Percentiles rank a stretch among this genome's conserved stretches.
phyloP scores from a whole-genome alignment of 53 echinoderm and acorn worm genomes.

The Actinopyga echinites region DNA sequence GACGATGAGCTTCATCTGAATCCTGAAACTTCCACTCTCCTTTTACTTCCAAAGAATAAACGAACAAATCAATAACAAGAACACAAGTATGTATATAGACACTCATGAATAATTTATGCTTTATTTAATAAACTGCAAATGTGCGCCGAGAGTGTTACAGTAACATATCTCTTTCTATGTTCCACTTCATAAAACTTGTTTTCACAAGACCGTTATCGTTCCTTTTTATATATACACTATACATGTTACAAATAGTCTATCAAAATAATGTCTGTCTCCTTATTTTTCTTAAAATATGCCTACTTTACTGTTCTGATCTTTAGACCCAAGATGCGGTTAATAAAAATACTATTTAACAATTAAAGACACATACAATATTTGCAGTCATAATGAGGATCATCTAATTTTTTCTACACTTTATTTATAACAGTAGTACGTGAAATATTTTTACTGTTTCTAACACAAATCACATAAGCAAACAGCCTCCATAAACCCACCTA shows the following conservation, averaged over 20 bases:
- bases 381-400: too few relatives aligned
- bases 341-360: too few relatives aligned
- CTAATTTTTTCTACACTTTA: too few relatives aligned
- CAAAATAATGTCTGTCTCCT: constrained; percentile 23
- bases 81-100: background rate
- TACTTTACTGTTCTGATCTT: constrained; percentile 15
- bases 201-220: background rate
- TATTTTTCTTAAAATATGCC: constrained; percentile 6
- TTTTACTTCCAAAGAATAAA: constrained; percentile 17
- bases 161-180: too few relatives aligned
- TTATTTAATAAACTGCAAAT: background rate
- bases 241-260: constrained; percentile 19
- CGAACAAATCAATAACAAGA: background rate
- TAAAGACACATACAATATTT: too few relatives aligned
- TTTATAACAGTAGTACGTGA: too few relatives aligned
- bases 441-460: too few relatives aligned
- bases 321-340: too few relatives aligned
- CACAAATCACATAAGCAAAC: too few relatives aligned
- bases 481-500: too few relatives aligned
- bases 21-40: background rate
- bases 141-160: too few relatives aligned
- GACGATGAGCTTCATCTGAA: too few relatives aligned
- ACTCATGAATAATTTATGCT: constrained; percentile 25
- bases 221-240: constrained; percentile 23
- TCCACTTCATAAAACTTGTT: background rate